A percentile compares a stretch with the other conserved stretches of the same genome.
phyloP scores from a whole-genome alignment of 2,797 vertebrate species.

The Sebastes iracundus region DNA sequence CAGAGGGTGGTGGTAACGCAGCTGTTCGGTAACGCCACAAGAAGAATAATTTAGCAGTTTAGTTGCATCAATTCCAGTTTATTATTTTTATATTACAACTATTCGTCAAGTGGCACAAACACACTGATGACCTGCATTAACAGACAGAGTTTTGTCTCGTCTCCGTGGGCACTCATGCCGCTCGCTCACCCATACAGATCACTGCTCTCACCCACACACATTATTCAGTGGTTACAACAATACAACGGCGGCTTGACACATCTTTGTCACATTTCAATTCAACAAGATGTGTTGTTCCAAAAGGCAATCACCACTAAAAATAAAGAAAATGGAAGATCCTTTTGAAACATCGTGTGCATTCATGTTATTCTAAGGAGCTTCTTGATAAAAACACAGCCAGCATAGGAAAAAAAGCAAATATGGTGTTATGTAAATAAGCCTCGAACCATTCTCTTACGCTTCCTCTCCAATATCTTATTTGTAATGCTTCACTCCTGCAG shows the following conservation, averaged over 20 bases:
- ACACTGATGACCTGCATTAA: not conserved
- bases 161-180: not conserved
- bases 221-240: not conserved
- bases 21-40: not conserved
- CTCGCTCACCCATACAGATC: not conserved
- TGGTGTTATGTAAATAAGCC: conserved; percentile 24
- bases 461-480: conserved; percentile 27
- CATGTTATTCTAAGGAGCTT: not conserved
- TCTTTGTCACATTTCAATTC: not conserved
- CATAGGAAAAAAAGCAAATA: conserved; percentile 11
- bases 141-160: not conserved
- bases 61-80: not conserved
- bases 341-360: not conserved
- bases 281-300: not conserved
- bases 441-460: not conserved
- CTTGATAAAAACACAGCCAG: not conserved
- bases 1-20: not conserved
- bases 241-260: not conserved
- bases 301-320: not conserved
- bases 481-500: conserved; percentile 14
- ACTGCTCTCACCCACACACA: not conserved
- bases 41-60: not conserved
- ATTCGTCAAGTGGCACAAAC: not conserved
- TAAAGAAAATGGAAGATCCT: not conserved
- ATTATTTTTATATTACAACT: not conserved